phyloP scores from a whole-genome alignment of 53 echinoderm and acorn worm species.

The Mesocentrotus franciscanus region DNA sequence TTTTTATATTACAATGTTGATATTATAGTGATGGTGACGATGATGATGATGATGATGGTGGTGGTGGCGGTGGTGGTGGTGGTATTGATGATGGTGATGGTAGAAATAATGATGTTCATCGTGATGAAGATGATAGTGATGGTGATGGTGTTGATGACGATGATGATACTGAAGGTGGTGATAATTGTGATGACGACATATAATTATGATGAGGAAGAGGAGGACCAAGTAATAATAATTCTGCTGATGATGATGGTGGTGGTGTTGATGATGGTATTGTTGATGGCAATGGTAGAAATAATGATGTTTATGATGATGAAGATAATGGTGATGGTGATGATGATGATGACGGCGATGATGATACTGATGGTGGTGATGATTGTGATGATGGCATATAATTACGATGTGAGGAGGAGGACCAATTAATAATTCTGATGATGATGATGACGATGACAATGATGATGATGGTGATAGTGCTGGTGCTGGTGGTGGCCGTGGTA shows the following conservation, averaged over 20 bases:
- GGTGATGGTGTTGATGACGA: neutral
- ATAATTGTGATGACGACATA: neutral
- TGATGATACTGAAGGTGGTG: neutral
- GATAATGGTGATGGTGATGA: neutral
- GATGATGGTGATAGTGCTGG: neutral
- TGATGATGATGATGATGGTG: neutral
- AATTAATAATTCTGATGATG: too few relatives aligned
- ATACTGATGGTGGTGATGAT: too few relatives aligned
- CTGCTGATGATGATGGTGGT: neutral
- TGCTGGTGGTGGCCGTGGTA: too few relatives aligned
- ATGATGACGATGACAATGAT: neutral
- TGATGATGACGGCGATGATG: neutral
- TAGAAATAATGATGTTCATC: too few relatives aligned
- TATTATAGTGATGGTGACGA: neutral
- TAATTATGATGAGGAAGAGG: too few relatives aligned
- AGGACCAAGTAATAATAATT: too few relatives aligned
- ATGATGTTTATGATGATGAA: neutral
- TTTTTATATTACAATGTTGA: too few relatives aligned
- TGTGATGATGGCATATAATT: too few relatives aligned
- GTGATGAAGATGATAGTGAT: neutral
- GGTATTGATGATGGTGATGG: too few relatives aligned
- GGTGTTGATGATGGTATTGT: neutral
- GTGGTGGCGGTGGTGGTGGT: too few relatives aligned
- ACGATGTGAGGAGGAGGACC: too few relatives aligned
- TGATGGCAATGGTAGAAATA: neutral